A percentile compares a stretch with the other conserved stretches of the same genome.
phyloP scores from a whole-genome alignment of 2,888 invertebrate species.

The Gastrophysa polygoni region DNA sequence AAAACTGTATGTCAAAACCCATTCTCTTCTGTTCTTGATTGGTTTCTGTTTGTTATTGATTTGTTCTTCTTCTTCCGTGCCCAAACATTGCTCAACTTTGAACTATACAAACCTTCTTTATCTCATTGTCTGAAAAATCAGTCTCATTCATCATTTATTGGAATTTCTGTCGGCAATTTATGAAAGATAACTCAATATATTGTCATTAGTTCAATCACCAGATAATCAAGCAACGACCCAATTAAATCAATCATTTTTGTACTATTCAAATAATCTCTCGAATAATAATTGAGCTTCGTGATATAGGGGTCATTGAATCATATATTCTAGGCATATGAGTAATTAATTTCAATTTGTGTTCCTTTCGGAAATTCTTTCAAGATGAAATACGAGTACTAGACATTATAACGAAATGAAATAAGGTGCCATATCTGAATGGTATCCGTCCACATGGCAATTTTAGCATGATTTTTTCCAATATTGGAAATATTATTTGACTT shows the following conservation, averaged over 20 bases:
- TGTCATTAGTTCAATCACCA: background rate
- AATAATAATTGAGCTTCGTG: background rate
- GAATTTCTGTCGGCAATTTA: background rate
- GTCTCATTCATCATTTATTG: background rate
- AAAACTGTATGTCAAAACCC: too few relatives aligned
- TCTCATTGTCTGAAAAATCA: background rate
- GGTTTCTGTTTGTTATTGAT: background rate
- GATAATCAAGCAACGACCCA: background rate
- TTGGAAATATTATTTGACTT: too few relatives aligned
- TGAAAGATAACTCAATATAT: background rate
- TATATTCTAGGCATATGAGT: background rate
- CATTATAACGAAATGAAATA: too few relatives aligned
- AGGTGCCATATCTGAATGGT: too few relatives aligned
- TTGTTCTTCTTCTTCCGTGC: background rate
- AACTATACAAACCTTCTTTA: background rate
- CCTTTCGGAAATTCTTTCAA: background rate
- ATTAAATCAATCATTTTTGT: background rate
- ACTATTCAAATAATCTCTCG: background rate
- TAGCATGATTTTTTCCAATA: too few relatives aligned
- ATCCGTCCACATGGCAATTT: too few relatives aligned
- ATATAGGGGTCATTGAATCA: background rate
- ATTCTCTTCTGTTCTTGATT: too few relatives aligned
- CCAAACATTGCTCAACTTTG: background rate
- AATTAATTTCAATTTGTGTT: background rate
- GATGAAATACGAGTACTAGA: too few relatives aligned